These are phyloP conservation scores for Gila orcuttii DNA, from an alignment of 2,113 vertebrate species.

Conservation along the genomic window DNA sequence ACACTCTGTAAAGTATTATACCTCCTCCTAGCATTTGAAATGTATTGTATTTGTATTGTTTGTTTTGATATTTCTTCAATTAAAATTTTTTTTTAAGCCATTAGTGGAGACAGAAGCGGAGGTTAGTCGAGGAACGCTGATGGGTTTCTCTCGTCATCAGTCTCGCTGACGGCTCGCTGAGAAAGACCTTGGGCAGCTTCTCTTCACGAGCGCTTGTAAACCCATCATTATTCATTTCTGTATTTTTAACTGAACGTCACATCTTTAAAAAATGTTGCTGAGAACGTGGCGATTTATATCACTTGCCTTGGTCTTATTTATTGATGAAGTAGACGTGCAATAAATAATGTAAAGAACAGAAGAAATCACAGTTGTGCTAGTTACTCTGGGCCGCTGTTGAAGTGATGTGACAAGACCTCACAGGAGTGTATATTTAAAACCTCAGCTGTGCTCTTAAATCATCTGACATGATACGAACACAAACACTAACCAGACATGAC, in stretches of 20 bases:
- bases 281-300: neutral
- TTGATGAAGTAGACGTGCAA: slow-evolving; percentile 1
- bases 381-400: neutral
- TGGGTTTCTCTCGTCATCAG: slow-evolving; percentile 39
- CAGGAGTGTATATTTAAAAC: slow-evolving; percentile 1
- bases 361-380: neutral
- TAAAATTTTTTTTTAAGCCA: too few relatives aligned
- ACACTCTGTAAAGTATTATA: too few relatives aligned
- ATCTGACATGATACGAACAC: neutral
- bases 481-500: neutral
- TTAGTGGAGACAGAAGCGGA: neutral
- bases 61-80: too few relatives aligned
- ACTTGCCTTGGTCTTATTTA: slow-evolving; percentile 14
- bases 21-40: too few relatives aligned
- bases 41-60: too few relatives aligned
- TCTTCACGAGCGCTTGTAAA: neutral
- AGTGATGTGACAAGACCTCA: neutral
- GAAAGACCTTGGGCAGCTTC: slow-evolving; percentile 40
- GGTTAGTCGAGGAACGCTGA: slow-evolving; percentile 16
- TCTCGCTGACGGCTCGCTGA: slow-evolving; percentile 19
- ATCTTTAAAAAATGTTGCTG: neutral
- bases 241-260: slow-evolving; percentile 1
- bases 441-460: neutral
- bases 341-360: slow-evolving; percentile 23
- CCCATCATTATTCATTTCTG: slow-evolving; percentile 13